Evolutionary conservation across 2,113 vertebrate genomes (phyloP).

Genomic region (Macaca nemestrina): DNA sequence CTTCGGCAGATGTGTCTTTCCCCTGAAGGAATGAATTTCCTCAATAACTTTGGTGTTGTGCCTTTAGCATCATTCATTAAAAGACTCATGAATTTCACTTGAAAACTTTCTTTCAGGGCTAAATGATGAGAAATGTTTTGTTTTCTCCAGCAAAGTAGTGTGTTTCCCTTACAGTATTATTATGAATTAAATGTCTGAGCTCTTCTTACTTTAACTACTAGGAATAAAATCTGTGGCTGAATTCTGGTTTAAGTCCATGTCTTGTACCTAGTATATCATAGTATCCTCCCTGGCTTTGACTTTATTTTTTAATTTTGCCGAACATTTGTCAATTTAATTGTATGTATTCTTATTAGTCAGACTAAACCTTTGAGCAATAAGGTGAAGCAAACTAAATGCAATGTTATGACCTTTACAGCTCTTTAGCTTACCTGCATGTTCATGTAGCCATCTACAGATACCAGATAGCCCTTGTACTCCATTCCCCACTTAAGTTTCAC

Average conservation of each 20-base stretch:
- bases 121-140: not conserved
- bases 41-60: not conserved
- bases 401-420: not conserved
- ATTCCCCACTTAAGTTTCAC: constrained; percentile 99
- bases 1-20: not conserved
- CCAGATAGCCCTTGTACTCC: constrained; percentile 99
- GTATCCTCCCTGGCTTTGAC: not conserved
- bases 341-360: not conserved
- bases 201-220: not conserved
- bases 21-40: not conserved
- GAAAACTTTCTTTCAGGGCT: constrained; percentile 21
- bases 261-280: not conserved
- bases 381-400: not conserved
- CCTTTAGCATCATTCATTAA: constrained; percentile 30
- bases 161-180: not conserved
- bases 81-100: not conserved
- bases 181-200: not conserved
- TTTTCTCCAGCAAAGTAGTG: not conserved
- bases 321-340: not conserved
- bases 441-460: constrained; percentile 98
- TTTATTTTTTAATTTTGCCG: not conserved
- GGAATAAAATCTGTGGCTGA: not conserved
- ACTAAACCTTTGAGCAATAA: not conserved
- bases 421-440: constrained; percentile 94
- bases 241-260: not conserved